Evolutionary conservation across 2,888 invertebrate genomes (phyloP).

Genomic region (Lissocephala sabroskyi): DNA sequence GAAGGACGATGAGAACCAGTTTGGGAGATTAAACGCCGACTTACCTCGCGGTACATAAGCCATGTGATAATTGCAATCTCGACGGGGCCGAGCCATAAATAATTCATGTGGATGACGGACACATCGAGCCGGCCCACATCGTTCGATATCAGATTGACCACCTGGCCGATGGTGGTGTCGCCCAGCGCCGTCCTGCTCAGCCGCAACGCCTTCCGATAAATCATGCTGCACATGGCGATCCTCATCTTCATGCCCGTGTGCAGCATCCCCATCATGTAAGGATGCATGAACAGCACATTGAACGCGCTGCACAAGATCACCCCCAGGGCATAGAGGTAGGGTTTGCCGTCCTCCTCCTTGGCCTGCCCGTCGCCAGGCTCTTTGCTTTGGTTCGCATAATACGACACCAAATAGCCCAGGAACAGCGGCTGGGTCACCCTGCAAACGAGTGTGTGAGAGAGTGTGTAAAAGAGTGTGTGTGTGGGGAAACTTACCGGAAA

Average conservation of each 20-base stretch:
- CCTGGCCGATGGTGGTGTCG: slow-evolving; percentile 82
- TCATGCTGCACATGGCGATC: slow-evolving; percentile 79
- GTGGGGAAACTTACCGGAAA: slow-evolving; percentile 70
- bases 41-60: slow-evolving; percentile 80
- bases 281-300: slow-evolving; percentile 87
- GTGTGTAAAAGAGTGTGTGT: background rate
- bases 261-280: slow-evolving; percentile 85
- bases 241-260: slow-evolving; percentile 80
- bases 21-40: slow-evolving; percentile 20
- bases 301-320: slow-evolving; percentile 83
- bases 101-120: slow-evolving; percentile 90
- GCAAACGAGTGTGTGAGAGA: too few species aligned
- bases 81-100: slow-evolving; percentile 91
- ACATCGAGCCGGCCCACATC: slow-evolving; percentile 83
- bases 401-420: slow-evolving; percentile 77
- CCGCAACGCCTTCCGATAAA: slow-evolving; percentile 79
- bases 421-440: slow-evolving; percentile 79
- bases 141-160: slow-evolving; percentile 94
- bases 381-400: slow-evolving; percentile 71
- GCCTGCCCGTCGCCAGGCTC: slow-evolving; percentile 32
- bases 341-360: slow-evolving; percentile 71
- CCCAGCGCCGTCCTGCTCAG: slow-evolving; percentile 82
- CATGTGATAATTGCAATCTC: slow-evolving; percentile 86
- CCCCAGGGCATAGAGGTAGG: slow-evolving; percentile 83
- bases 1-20: background rate